Base-by-base conservation (phyloP, 1,140 invertebrate genomes). In the Lysiphlebus fabarum region DNA sequence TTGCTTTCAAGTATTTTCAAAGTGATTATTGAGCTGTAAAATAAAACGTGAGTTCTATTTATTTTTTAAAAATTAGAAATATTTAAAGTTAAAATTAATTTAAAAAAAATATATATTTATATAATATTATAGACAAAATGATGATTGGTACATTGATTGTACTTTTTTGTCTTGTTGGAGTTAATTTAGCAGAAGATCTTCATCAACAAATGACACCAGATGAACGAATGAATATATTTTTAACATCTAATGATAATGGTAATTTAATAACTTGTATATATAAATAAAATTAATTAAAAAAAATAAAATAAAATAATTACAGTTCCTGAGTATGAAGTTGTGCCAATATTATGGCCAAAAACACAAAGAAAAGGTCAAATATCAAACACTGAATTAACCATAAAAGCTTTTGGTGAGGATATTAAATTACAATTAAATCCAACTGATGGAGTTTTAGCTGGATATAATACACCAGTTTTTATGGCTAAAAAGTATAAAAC, bases 241-340 rank as follows among this genome's bases (percentile, higher is more conserved):
- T 38, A 12, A 51, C 49, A n/a, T 7, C 5, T n/a, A n/a, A 14
- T 10, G 49, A 51, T 12, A 12, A 37, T 7, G 49, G 49, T 51
- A 51, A 48, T 6, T 2, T 47, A n/a, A 17, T 47, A 8, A n/a
- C 1, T 45, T 8, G 26, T 7, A 11, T 5, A 17, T 17, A 8
- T 14, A 9, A 53, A 53, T 12, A 14, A 38, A 40, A 36, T 12
- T 14, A n/a, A 10, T 44, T 8, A 5, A n/a, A n/a, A n/a, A n/a
- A n/a, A n/a, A n/a, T n/a, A n/a, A n/a, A n/a, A n/a, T 26, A 26
- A 26, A 26, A 53, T 40, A 51, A 37, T 53, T 62, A 10, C 36
- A 62, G 60, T 57, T 5, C 56, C 55, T 5, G 34, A 62, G 2
- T 62, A 57, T 44, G 55, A 57, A 33, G 33, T 62, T 45, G 50